Conservation (phyloP, 1,140 invertebrate species). For the Lepidurus couesii region DNA sequence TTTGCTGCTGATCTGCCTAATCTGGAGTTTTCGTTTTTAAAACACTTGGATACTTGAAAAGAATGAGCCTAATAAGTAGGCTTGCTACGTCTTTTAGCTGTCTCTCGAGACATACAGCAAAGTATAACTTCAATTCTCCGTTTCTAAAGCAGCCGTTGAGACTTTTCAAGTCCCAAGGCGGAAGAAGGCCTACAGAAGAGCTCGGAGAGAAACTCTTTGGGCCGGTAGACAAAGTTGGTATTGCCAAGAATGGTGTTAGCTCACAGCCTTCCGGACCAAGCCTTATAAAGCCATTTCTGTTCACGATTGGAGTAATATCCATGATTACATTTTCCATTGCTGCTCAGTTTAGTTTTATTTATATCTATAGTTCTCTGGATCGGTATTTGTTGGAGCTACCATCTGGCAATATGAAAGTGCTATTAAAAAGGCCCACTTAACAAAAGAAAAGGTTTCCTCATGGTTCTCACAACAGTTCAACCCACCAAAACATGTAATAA, state of each 20-base stretch:
- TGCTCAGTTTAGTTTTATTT: not conserved
- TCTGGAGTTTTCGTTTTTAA: no score
- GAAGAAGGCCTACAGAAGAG: not conserved
- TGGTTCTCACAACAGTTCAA: conserved; percentile 33
- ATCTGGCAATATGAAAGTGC: conserved; percentile 86
- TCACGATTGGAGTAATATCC: conserved; percentile 23
- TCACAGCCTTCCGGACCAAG: not conserved
- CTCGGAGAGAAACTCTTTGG: not conserved
- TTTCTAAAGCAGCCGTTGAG: not conserved
- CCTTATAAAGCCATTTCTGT: conserved; percentile 24
- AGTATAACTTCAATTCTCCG: not conserved
- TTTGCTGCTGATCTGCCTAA: no score
- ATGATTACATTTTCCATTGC: not conserved
- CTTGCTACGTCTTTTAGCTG: not conserved
- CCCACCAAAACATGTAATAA: conserved; percentile 36
- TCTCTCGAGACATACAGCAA: not conserved
- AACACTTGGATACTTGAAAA: no score
- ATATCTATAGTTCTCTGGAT: conserved; percentile 60
- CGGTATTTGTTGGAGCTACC: conserved; percentile 64
- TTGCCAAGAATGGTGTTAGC: conserved; percentile 3
- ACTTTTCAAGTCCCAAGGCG: not conserved
- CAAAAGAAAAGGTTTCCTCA: conserved; percentile 48
- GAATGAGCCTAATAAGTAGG: not conserved
- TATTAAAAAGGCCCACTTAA: conserved; percentile 54
- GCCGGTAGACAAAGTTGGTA: not conserved